phyloP scores from a whole-genome alignment of 1,140 invertebrate genomes.

The Chironomus striatipennis region DNA sequence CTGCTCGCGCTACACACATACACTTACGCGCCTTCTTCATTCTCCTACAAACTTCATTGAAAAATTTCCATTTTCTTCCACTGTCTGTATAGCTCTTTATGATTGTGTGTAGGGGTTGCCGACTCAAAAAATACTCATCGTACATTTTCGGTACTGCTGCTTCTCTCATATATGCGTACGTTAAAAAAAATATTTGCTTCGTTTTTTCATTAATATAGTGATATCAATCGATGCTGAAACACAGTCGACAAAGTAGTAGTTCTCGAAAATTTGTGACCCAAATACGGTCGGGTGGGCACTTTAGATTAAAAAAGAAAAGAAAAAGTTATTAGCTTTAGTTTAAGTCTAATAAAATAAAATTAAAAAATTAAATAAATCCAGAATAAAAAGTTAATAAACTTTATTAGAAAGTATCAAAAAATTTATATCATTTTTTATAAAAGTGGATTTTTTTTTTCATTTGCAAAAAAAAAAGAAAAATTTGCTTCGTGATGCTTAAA shows the following conservation, averaged over 20 bases:
- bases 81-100: neutral
- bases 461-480: neutral
- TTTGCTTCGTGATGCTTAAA: neutral
- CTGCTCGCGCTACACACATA: neutral
- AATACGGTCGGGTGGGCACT: neutral
- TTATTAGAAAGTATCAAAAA: neutral
- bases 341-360: neutral
- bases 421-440: conserved; percentile 1
- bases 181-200: conserved; percentile 3
- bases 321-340: neutral
- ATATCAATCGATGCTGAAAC: conserved; percentile 18
- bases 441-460: neutral
- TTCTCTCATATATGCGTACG: conserved; percentile 18
- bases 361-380: no score
- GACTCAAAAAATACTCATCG: neutral
- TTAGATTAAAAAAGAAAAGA: neutral
- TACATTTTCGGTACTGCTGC: neutral
- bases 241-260: conserved; percentile 19
- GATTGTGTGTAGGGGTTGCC: neutral
- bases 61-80: neutral
- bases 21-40: neutral
- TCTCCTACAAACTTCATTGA: neutral
- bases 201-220: conserved; percentile 19
- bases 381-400: neutral
- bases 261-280: conserved; percentile 5